Base-by-base conservation (phyloP, 1,140 invertebrate species). In the Atta texana region DNA sequence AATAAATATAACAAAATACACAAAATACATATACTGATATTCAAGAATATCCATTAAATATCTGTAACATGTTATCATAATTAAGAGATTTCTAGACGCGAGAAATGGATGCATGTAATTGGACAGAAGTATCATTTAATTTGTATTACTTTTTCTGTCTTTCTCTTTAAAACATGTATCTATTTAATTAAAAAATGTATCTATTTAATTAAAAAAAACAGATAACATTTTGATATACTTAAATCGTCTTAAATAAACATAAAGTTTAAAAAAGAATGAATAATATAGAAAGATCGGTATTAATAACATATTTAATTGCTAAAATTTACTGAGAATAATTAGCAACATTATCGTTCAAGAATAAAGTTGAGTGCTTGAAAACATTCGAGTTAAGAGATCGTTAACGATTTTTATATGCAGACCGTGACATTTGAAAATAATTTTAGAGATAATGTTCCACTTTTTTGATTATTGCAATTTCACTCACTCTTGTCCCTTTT, bases 391-490 rank as follows among this genome's bases (percentile, higher is more conserved):
- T 71, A 71, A 31, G 10, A 81, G 31, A 21, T 71, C 66, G 21
- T 71, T 81, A 71, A 61, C 31, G 16, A 81, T 81, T 81, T 81
- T 57, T 24, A 71, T 28, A 69, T 57, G 16, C n/a, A 80, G 77
- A 81, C 64, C 51, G 66, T 81, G 77, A 71, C 59, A 71, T 81
- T 59, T 21, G 21, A 71, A 81, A 71, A 71, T 81, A 59, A 71
- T 71, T 81, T 71, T 34, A 39, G 31, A 57, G 51, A 16, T 7
- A 39, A 71, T 24, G 63, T 69, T 57, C 77, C 64, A 31, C 51
- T 51, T 81, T 81, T 39, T 21, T 44, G 51, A 8, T 53, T 5
- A 53, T 39, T 16, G 24, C n/a, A 69, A 14, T 71, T 81, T 57
- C 66, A 82, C 34, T 72, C n/a, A 24, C n/a, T n/a, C 24, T 51